phyloP scores from a whole-genome alignment of 2,113 vertebrate species.

The Pyrgilauda ruficollis region DNA sequence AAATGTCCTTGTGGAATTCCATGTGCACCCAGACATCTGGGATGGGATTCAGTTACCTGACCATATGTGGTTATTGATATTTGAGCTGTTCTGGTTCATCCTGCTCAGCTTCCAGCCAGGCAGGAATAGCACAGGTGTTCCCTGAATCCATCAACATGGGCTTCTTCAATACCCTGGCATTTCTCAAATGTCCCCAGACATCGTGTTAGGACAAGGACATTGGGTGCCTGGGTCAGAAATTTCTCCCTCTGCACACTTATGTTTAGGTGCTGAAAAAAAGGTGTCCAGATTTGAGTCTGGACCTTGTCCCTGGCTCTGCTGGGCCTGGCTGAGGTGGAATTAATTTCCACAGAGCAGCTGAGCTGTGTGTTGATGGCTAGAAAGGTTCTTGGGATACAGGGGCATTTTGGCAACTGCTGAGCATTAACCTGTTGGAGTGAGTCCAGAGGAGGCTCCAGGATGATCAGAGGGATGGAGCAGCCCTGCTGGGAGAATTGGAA shows the following conservation, averaged over 20 bases:
- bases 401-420: neutral
- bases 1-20: neutral
- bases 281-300: neutral
- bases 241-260: neutral
- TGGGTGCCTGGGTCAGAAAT: neutral
- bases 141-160: neutral
- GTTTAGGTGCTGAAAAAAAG: neutral
- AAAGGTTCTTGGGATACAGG: neutral
- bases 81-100: neutral
- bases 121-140: neutral
- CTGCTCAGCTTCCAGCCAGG: neutral
- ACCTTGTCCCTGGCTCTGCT: neutral
- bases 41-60: neutral
- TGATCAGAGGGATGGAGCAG: neutral
- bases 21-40: neutral
- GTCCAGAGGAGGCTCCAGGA: neutral
- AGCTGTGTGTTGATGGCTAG: neutral
- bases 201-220: neutral
- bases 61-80: neutral
- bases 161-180: neutral
- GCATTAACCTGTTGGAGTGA: rapidly evolving
- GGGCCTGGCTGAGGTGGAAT: neutral
- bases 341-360: neutral
- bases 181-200: neutral
- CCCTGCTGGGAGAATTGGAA: neutral